Evolutionary conservation across 2,797 vertebrate species (phyloP).

Genomic region (Sebastes taczanowskii): DNA sequence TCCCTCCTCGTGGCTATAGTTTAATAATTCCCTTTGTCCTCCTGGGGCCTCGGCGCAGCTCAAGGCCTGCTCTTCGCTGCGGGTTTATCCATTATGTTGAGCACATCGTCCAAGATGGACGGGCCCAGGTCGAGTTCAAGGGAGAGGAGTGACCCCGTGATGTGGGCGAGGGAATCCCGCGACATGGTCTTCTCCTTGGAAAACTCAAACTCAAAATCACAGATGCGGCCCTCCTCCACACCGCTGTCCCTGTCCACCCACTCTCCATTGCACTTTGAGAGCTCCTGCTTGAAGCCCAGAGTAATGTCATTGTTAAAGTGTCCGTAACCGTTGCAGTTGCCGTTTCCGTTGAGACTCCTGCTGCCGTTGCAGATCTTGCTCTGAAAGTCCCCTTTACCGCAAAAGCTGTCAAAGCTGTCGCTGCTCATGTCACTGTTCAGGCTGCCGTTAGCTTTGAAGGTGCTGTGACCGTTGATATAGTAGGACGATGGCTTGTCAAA

Average conservation of each 20-base stretch:
- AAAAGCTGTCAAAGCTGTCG: slow-evolving; percentile 71
- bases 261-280: slow-evolving; percentile 86
- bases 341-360: slow-evolving; percentile 29
- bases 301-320: slow-evolving; percentile 65
- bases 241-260: slow-evolving; percentile 91
- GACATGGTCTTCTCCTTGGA: slow-evolving; percentile 87
- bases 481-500: slow-evolving; percentile 78
- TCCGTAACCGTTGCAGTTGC: slow-evolving; percentile 59
- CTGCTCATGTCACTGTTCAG: slow-evolving; percentile 73
- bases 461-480: slow-evolving; percentile 81
- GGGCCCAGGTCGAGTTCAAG: slow-evolving; percentile 96
- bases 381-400: slow-evolving; percentile 61
- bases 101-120: slow-evolving; percentile 97
- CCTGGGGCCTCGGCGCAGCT: slow-evolving; percentile 50
- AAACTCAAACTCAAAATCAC: slow-evolving; percentile 86
- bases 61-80: slow-evolving; percentile 79
- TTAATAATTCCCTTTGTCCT: slow-evolving; percentile 69
- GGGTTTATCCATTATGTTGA: slow-evolving; percentile 96
- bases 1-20: slow-evolving; percentile 54
- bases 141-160: slow-evolving; percentile 92
- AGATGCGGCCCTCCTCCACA: slow-evolving; percentile 86
- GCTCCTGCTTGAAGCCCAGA: slow-evolving; percentile 84
- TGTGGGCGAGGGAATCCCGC: slow-evolving; percentile 89
- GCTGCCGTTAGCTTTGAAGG: slow-evolving; percentile 72
- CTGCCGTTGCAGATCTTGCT: slow-evolving; percentile 48